Evolutionary conservation across 2,113 vertebrate species (phyloP).

Genomic region (Sturnira hondurensis): DNA sequence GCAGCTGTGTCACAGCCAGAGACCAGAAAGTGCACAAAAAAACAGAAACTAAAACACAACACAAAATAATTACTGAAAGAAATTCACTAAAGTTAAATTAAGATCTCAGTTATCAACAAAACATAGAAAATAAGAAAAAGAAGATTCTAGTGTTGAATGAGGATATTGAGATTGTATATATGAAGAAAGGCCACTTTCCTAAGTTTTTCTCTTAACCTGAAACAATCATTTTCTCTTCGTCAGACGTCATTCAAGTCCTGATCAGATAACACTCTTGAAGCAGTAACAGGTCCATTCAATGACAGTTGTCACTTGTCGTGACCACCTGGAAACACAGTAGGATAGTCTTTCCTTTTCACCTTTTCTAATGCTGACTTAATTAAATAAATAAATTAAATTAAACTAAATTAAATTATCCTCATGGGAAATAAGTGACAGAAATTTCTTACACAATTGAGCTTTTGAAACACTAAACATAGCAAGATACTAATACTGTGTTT

Average conservation of each 20-base stretch:
- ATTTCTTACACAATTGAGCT: not conserved
- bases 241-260: not conserved
- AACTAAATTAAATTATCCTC: not conserved
- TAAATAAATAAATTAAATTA: not conserved
- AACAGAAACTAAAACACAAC: slow-evolving; percentile 30
- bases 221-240: not conserved
- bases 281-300: not conserved
- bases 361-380: not conserved
- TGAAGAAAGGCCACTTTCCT: not conserved
- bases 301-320: not conserved
- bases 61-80: slow-evolving; percentile 14
- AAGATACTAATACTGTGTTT: not conserved
- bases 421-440: not conserved
- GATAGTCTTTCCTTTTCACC: not conserved
- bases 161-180: not conserved
- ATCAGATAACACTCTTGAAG: not conserved
- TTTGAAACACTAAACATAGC: not conserved
- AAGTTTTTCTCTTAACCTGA: not conserved
- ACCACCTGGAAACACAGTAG: not conserved
- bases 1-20: slow-evolving; percentile 29
- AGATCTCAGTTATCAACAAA: not conserved
- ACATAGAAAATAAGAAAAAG: not conserved
- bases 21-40: not conserved
- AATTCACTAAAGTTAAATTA: not conserved
- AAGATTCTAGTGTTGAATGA: not conserved